A percentile compares a stretch with the other conserved stretches of the same genome.
Conservation (phyloP, 2,113 vertebrate species). For the Podarcis raffonei region DNA sequence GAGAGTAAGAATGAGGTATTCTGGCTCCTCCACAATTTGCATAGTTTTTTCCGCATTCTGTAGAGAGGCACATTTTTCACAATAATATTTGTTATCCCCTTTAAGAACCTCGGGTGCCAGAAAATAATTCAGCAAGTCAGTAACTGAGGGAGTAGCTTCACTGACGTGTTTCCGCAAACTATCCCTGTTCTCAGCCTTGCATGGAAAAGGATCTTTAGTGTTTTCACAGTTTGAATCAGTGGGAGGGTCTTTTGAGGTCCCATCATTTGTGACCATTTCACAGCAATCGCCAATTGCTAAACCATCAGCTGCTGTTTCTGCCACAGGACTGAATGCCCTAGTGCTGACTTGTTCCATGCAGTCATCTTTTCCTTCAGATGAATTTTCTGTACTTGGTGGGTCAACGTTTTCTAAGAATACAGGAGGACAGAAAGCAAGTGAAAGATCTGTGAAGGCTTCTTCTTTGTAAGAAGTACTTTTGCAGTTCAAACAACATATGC, state of each 20-base stretch:
- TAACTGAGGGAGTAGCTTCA: slow-evolving; percentile 83
- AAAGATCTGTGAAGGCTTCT: slow-evolving; percentile 95
- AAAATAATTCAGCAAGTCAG: slow-evolving; percentile 94
- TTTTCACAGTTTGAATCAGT: slow-evolving; percentile 58
- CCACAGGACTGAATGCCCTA: slow-evolving; percentile 28
- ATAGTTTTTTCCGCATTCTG: slow-evolving; percentile 94
- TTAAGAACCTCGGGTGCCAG: slow-evolving; percentile 95
- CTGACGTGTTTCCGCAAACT: slow-evolving; percentile 70
- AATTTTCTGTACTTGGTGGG: slow-evolving; percentile 50
- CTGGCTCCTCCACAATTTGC: slow-evolving; percentile 90
- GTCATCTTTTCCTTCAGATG: slow-evolving; percentile 53
- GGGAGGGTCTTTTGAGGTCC: slow-evolving; percentile 49
- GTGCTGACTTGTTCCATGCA: slow-evolving; percentile 47
- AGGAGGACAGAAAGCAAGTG: slow-evolving; percentile 92
- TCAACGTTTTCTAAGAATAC: slow-evolving; percentile 66
- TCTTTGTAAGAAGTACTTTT: slow-evolving; percentile 92
- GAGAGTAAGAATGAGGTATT: slow-evolving; percentile 97
- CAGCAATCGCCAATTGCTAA: slow-evolving; percentile 53
- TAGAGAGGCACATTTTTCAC: slow-evolving; percentile 92
- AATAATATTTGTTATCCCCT: slow-evolving; percentile 96
- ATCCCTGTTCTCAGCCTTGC: slow-evolving; percentile 57
- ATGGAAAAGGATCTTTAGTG: slow-evolving; percentile 48
- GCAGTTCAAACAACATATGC: slow-evolving; percentile 91
- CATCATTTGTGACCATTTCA: slow-evolving; percentile 56
- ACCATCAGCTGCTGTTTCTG: slow-evolving; percentile 48